Evolutionary conservation across 2,113 vertebrate species (phyloP), one percentile per base, ranked within the genome.

Genomic region (Varanus komodoensis): DNA sequence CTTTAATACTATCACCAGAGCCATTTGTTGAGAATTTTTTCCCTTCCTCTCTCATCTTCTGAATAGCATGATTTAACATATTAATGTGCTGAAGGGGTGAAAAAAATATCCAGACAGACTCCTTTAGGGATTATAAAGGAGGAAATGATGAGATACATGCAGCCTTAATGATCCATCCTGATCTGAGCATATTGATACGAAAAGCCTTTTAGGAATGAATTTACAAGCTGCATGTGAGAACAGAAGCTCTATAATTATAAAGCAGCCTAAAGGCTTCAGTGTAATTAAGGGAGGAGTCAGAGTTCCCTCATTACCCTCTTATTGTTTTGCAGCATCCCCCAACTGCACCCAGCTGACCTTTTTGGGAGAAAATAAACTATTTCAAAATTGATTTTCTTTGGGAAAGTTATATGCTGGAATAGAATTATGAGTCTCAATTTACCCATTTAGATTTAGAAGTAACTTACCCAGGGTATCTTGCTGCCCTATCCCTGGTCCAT

Each of bases 171-270:
- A 93, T 91, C 82, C 91, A 83, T 93, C 95, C 87, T 93, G 87
- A 84, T 93, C 21, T 90, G 71, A 61, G 85, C 89, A 92, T 93
- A 94, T 89, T 95, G 91, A 93, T 95, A 97, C 93, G 48, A 91
- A 92, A 93, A 92, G 94, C 94, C 88, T 93, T 96, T 94, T 92
- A 96, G 91, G 90, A 95, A 93, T 95, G 94, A 96, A 96, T 95
- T 94, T 97, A 93, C 54, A 88, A 96, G 74, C 92, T 95, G 32
- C 69, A 92, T 90, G 57, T 84, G 84, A 94, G 86, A 97, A 94
- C 94, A 82, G 2, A 78, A 15, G 1, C 81, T 2, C 38, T 84
- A 48, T 67, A 87, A 71, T 92, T 90, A 96, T 92, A 86, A 96
- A 95, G 93, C 93, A 93, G 50, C 71, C 95, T 92, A 92, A 92